Percentiles rank a stretch among this genome's conserved stretches.
Evolutionary conservation across 1,140 invertebrate genomes (phyloP).

Genomic region (Plectus sambesii): DNA sequence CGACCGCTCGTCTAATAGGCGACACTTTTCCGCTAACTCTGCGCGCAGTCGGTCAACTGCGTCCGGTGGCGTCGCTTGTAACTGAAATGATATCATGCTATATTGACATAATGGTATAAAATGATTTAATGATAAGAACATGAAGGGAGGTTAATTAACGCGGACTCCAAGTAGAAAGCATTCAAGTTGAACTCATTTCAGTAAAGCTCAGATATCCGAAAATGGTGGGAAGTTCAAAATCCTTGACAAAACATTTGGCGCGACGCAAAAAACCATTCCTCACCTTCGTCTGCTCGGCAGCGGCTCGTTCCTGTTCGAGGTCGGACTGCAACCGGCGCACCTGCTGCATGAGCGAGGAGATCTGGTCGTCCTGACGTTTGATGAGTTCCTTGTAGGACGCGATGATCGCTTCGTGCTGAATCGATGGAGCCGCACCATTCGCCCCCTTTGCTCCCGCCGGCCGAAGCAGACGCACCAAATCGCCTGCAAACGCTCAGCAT

Average conservation of each 20-base stretch:
- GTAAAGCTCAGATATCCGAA: conserved; percentile 6
- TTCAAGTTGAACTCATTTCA: conserved; percentile 6
- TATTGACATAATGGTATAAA: no score
- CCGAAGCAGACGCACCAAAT: conserved; percentile 34
- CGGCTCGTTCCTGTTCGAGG: conserved; percentile 15
- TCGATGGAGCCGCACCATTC: conserved; percentile 7
- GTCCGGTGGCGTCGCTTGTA: conserved; percentile 17
- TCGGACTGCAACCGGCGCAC: conserved; percentile 71
- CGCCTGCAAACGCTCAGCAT: conserved; percentile 13
- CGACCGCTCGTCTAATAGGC: no score
- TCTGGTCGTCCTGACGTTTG: conserved; percentile 63
- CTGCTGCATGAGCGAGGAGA: conserved; percentile 60
- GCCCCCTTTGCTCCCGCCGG: conserved; percentile 23
- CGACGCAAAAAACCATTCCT: conserved; percentile 8
- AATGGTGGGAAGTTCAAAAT: not conserved
- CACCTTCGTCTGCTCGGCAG: conserved; percentile 9
- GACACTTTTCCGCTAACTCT: conserved; percentile 19
- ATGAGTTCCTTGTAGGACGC: conserved; percentile 72
- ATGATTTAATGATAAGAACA: no score
- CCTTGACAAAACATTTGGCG: conserved; percentile 2
- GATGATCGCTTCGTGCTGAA: conserved; percentile 48
- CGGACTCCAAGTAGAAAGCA: not conserved
- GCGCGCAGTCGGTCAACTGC: conserved; percentile 11
- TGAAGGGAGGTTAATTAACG: conserved; percentile 5
- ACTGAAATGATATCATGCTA: conserved; percentile 5